Percentiles rank a stretch among this genome's conserved stretches.
These are phyloP conservation scores for Gallinago nigripennis DNA, from an alignment of 2,797 vertebrate species.

Conservation along the genomic window DNA sequence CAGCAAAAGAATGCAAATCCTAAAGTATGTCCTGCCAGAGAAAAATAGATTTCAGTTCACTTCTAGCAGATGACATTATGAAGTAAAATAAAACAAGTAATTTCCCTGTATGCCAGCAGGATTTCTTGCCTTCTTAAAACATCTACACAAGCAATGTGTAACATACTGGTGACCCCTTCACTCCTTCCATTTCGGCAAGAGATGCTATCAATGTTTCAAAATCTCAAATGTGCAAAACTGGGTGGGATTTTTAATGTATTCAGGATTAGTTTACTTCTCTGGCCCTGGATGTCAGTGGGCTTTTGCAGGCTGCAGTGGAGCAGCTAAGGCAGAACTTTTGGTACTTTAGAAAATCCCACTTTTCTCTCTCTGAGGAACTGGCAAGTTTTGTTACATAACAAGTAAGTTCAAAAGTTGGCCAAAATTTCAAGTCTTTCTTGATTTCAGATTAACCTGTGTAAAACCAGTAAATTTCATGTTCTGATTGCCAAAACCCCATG, in stretches of 20 bases:
- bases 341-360: background rate
- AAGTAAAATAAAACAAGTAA: background rate
- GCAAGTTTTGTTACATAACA: background rate
- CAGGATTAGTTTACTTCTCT: background rate
- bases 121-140: background rate
- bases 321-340: background rate
- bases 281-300: background rate
- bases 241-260: background rate
- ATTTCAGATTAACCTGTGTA: background rate
- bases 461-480: background rate
- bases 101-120: background rate
- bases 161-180: background rate
- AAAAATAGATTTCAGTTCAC: background rate
- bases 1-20: accelerated
- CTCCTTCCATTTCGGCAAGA: background rate
- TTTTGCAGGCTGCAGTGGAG: background rate
- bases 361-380: background rate
- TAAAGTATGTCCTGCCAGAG: background rate
- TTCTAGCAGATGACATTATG: background rate
- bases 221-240: background rate
- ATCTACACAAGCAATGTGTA: background rate
- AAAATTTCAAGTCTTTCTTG: background rate
- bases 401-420: background rate
- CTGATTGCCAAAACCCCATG: background rate
- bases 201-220: background rate